Conservation (phyloP, 2,113 vertebrate species). For the Mirza zaza region DNA sequence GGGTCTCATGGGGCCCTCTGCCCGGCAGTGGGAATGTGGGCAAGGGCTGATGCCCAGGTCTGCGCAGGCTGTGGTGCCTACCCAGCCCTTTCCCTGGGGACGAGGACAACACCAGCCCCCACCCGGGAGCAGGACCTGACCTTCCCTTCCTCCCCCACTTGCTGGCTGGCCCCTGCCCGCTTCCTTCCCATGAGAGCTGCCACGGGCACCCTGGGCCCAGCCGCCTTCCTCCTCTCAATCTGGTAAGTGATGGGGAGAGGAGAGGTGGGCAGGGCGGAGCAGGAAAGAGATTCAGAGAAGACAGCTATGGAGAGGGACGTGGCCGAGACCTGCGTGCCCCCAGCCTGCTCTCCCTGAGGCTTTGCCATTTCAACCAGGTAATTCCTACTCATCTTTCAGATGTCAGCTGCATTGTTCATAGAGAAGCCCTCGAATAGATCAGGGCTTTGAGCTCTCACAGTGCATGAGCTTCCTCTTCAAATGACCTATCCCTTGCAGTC, state of each 20-base stretch:
- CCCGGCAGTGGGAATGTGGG: accelerated
- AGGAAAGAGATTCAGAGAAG: not conserved
- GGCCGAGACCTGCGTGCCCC: accelerated
- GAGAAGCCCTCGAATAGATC: not conserved
- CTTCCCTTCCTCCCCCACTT: accelerated
- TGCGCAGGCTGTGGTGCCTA: not conserved
- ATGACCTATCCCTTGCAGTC: not conserved
- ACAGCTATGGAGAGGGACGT: not conserved
- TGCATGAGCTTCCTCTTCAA: not conserved
- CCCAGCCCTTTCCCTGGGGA: not conserved
- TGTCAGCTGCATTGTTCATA: not conserved
- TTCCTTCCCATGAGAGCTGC: not conserved
- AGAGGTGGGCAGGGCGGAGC: not conserved
- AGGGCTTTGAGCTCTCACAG: not conserved
- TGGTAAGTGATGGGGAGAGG: not conserved
- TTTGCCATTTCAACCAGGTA: not conserved
- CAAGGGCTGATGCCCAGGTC: not conserved
- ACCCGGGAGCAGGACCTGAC: too few relatives aligned
- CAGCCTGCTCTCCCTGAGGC: not conserved
- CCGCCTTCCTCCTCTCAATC: accelerated
- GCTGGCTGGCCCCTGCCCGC: not conserved
- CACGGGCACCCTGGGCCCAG: accelerated
- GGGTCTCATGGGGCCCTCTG: not conserved
- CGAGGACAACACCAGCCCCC: too few relatives aligned
- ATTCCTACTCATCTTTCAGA: slow-evolving; percentile 29